A percentile compares a stretch with the other conserved stretches of the same genome.
phyloP scores from a whole-genome alignment of 1,140 invertebrate genomes.

The Anastrepha obliqua region DNA sequence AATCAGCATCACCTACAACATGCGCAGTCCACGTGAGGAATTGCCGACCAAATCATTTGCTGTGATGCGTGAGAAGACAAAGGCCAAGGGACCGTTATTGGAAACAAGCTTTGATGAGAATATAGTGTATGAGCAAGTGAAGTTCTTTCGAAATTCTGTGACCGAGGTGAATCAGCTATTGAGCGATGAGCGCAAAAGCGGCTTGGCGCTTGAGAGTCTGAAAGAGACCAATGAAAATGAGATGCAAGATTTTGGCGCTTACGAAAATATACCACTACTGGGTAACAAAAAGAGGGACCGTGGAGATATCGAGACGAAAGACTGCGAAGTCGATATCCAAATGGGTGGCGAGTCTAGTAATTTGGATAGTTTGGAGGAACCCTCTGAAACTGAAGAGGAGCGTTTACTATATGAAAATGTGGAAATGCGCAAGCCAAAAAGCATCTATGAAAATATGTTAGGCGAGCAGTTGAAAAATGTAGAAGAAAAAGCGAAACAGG shows the following conservation, averaged over 20 bases:
- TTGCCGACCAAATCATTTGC: constrained; percentile 51
- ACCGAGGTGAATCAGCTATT: constrained; percentile 83
- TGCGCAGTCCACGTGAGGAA: constrained; percentile 70
- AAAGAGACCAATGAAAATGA: constrained; percentile 63
- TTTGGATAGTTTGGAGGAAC: constrained; percentile 44
- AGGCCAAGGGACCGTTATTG: constrained; percentile 61
- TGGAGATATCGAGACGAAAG: background rate
- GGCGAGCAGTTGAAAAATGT: constrained; percentile 69
- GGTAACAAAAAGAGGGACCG: background rate
- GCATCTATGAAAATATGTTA: constrained; percentile 76
- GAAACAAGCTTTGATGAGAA: constrained; percentile 73
- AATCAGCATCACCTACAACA: constrained; percentile 81
- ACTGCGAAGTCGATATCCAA: background rate
- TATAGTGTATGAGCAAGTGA: constrained; percentile 84
- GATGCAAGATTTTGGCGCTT: constrained; percentile 59
- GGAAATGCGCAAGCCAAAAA: constrained; percentile 73
- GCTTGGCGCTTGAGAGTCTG: constrained; percentile 72
- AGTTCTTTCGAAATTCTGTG: constrained; percentile 82
- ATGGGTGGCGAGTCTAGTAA: constrained; percentile 23
- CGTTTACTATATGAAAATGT: constrained; percentile 72
- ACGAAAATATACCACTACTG: background rate
- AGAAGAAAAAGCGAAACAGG: constrained; percentile 53
- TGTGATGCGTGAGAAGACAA: constrained; percentile 52
- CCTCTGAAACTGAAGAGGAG: constrained; percentile 38
- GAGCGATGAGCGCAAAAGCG: constrained; percentile 59